Evolutionary conservation across 2,113 vertebrate species (phyloP).

Genomic region (Pavo muticus): DNA sequence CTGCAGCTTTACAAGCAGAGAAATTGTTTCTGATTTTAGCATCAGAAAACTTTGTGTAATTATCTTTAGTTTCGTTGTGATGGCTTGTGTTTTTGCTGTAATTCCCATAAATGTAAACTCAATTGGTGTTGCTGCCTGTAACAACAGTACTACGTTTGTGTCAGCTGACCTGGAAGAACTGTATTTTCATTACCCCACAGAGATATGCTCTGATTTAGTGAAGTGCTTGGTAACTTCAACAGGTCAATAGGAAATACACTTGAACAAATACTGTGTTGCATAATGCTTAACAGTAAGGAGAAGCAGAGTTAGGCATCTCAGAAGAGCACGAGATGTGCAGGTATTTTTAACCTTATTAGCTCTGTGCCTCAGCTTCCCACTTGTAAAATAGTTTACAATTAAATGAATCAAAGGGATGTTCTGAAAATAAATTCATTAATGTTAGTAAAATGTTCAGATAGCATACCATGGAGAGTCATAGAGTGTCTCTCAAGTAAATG

Average conservation of each 20-base stretch:
- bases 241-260: conserved; percentile 64
- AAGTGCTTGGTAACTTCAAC: conserved; percentile 43
- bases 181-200: conserved; percentile 45
- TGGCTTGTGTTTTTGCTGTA: conserved; percentile 37
- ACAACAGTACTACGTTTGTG: conserved; percentile 21
- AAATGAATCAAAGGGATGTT: conserved; percentile 57
- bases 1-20: neutral
- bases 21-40: conserved; percentile 34
- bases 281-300: conserved; percentile 24
- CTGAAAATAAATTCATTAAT: conserved; percentile 71
- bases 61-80: neutral
- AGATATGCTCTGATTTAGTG: conserved; percentile 59
- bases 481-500: conserved; percentile 23
- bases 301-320: conserved; percentile 29
- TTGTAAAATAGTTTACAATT: conserved; percentile 66
- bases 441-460: conserved; percentile 52
- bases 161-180: conserved; percentile 40
- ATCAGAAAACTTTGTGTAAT: conserved; percentile 18
- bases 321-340: conserved; percentile 38
- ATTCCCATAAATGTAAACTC: conserved; percentile 40
- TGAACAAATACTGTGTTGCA: conserved; percentile 37
- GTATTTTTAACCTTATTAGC: conserved; percentile 74
- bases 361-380: conserved; percentile 68
- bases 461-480: conserved; percentile 24
- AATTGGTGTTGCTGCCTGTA: neutral